Evolutionary conservation across 1,140 invertebrate genomes (phyloP), one percentile per base, ranked within the genome.

Genomic region (Drosophila ohnishii): DNA sequence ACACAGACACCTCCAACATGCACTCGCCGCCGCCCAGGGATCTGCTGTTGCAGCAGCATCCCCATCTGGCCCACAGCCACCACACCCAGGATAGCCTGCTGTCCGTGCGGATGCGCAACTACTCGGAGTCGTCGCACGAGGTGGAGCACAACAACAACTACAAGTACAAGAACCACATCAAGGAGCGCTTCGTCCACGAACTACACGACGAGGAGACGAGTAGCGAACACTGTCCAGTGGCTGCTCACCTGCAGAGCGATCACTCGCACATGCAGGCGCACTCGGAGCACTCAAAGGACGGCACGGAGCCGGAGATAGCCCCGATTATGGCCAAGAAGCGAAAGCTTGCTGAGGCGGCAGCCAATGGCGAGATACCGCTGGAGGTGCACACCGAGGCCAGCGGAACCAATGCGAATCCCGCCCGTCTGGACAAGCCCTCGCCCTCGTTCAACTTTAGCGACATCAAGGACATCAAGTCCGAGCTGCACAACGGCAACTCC

Each of bases 151-250:
- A 94, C 71, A 93, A 93, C 75, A 94, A 93, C 50, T 98, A 98
- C 92, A 98, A 99, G 92, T 98, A 98, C 92, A 99, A 99, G 92
- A 98, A 97, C 78, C 97, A 96, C 75, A 98, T 99, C 66, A 97
- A 98, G 76, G 95, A 97, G 87, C 93, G 97, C 48, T 98, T 98
- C 84, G 92, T 91, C 40, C 90, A 91, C 47, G 87, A 90, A 30
- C 56, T 91, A 28, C 89, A 90, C 48, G 85, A 92, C 44, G 91
- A 92, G 63, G 89, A 92, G 57, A 89, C 88, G 35, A 90, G 86
- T 39, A 90, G 89, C 60, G 90, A 91, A 13, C 86, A 90, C 35
- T 75, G 80, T 37, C 74, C 71, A 1, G 80, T 65, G 34, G 77
- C 79, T 2, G 70, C 84, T 0, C 78, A 90, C 30, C 66, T 91